Conservation (phyloP, 2,888 invertebrate species). For the Macrosiphum euphorbiae region DNA sequence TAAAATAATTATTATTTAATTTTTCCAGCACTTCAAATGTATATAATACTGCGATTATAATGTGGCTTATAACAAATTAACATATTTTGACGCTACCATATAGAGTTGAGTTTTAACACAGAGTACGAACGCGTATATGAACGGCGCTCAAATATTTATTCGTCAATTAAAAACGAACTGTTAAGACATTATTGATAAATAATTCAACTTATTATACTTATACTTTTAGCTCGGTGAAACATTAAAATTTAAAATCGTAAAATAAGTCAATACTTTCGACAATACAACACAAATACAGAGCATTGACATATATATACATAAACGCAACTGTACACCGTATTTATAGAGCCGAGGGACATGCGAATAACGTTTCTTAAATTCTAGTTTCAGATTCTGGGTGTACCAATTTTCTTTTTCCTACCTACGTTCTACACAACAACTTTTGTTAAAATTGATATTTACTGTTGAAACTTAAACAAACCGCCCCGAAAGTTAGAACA, state of each 20-base stretch:
- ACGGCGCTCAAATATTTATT: background rate
- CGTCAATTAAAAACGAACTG: background rate
- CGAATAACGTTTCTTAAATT: slow-evolving; percentile 15
- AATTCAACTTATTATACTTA: background rate
- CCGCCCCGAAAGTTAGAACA: background rate
- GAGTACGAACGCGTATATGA: background rate
- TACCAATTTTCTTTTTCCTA: background rate
- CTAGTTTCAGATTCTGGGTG: background rate
- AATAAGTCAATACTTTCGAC: background rate
- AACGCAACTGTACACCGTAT: background rate
- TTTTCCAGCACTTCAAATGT: background rate
- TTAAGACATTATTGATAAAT: background rate
- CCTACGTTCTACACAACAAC: background rate
- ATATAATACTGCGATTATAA: background rate
- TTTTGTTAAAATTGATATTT: slow-evolving; percentile 43
- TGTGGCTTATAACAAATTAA: background rate
- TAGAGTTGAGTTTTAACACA: background rate
- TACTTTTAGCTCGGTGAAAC: background rate
- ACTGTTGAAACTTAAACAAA: slow-evolving; percentile 23
- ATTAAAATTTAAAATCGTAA: background rate
- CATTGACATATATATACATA: background rate
- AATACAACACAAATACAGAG: background rate
- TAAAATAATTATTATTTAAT: background rate
- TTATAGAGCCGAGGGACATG: background rate
- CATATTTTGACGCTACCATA: background rate